Conservation (phyloP, 2,797 vertebrate genomes). For the Urosaurus nigricauda region DNA sequence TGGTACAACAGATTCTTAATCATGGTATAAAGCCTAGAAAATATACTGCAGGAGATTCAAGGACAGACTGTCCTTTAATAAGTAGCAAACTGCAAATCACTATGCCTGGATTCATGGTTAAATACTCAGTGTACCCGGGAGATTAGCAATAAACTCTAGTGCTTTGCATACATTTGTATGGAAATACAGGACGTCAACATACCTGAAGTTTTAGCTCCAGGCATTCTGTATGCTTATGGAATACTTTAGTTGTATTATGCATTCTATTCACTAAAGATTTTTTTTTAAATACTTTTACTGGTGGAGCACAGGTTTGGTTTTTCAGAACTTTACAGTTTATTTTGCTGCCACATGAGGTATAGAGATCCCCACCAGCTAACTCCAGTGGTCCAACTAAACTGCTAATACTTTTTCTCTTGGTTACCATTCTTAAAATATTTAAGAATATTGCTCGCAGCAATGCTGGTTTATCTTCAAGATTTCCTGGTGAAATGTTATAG, state of each 20-base stretch:
- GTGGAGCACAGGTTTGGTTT: not conserved
- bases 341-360: not conserved
- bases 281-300: not conserved
- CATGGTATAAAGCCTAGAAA: not conserved
- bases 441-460: not conserved
- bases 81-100: conserved; percentile 14
- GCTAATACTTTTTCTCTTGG: not conserved
- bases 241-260: conserved; percentile 11
- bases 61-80: conserved; percentile 43
- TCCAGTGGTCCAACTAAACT: not conserved
- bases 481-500: not conserved
- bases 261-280: not conserved
- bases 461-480: not conserved
- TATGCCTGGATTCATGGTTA: conserved; percentile 23
- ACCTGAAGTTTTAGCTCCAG: conserved; percentile 31
- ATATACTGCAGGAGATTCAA: conserved; percentile 22
- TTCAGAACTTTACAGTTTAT: not conserved
- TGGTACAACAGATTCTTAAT: not conserved
- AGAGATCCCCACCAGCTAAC: not conserved
- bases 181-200: conserved; percentile 36
- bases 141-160: conserved; percentile 25
- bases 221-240: conserved; percentile 22
- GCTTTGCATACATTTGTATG: conserved; percentile 39
- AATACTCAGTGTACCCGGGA: conserved; percentile 24
- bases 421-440: not conserved